Base-by-base conservation (phyloP, 2,113 vertebrate species). In the Cairina moschata region DNA sequence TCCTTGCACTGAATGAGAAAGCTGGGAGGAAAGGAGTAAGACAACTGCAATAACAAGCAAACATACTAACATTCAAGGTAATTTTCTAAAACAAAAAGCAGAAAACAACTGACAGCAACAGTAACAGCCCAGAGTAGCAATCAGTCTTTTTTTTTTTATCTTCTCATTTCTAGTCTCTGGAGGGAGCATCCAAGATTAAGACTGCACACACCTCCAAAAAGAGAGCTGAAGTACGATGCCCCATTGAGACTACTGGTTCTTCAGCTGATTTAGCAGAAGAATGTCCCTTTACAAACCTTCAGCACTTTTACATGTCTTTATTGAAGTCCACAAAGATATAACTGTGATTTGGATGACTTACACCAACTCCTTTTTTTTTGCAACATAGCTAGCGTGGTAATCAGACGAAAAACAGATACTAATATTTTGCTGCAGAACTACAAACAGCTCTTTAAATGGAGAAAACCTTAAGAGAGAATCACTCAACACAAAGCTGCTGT, bases 221-320 rank as follows among this genome's bases (percentile, higher is more conserved):
- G 20, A 62, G 20, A 14, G 13, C 22, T 34, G 28, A 80, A 80
- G 26, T 48, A 54, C 60, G 26, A 75, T 22, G 69, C 54, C 0
- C 6, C 48, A 72, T 32, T 31, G 17, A 78, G 20, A 28, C 32
- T n/a, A 56, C 1, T 40, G 48, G 0, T 4, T 74, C 54, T 68
- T 83, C 60, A 42, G 60, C 71, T 75, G 20, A 26, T 94, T 88
- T 68, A 52, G 78, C 14, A 86, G 46, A 88, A 91, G 18, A 68
- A 88, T 1, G 4, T 72, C 55, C 48, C 40, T 75, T 86, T 38
- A 55, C 25, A 92, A 91, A 89, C 20, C 65, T 25, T 71, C 36
- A 78, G 52, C n/a, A 60, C 86, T 92, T 84, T 78, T 68, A 88
- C 60, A 92, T 46, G 81, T 52, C 7, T 79, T 88, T 83, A 88